A percentile compares a stretch with the other conserved stretches of the same genome.
Evolutionary conservation across 2,113 vertebrate genomes (phyloP).

Genomic region (Triplophysa rosa): DNA sequence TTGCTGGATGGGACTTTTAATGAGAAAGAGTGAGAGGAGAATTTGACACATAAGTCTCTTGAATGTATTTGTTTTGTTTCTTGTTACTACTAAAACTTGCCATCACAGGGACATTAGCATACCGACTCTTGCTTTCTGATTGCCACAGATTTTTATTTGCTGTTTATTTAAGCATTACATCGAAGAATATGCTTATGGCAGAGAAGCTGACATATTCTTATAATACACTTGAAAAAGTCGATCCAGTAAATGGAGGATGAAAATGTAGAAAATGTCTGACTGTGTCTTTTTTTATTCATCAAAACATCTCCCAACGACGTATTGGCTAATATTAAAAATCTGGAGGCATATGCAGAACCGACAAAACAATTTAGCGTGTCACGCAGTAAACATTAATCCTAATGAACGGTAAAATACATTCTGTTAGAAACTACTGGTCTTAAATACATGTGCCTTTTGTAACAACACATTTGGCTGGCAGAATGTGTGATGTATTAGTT

Average conservation of each 20-base stretch:
- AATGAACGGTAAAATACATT: constrained; percentile 14
- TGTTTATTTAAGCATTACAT: constrained; percentile 1
- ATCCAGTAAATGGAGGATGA: constrained; percentile 11
- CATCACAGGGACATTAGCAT: constrained; percentile 1
- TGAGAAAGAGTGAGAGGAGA: neutral
- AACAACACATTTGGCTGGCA: constrained; percentile 1
- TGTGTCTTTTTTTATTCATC: neutral
- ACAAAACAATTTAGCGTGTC: constrained; percentile 9
- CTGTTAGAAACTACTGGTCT: neutral
- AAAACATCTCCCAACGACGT: neutral
- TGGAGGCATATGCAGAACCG: constrained; percentile 7
- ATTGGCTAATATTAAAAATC: neutral
- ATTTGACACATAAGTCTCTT: neutral
- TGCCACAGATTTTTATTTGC: neutral
- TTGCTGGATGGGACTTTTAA: constrained; percentile 4
- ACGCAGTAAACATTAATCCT: neutral
- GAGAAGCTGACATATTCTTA: neutral
- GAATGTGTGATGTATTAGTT: constrained; percentile 33
- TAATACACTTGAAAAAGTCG: neutral
- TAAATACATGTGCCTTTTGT: constrained; percentile 9
- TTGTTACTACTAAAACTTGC: neutral
- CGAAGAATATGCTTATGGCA: neutral
- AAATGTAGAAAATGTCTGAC: neutral
- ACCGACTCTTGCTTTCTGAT: constrained; percentile 3
- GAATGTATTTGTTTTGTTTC: neutral